Evolutionary conservation across 1,140 invertebrate genomes (phyloP).

Genomic region (Drosophila chauvacae): DNA sequence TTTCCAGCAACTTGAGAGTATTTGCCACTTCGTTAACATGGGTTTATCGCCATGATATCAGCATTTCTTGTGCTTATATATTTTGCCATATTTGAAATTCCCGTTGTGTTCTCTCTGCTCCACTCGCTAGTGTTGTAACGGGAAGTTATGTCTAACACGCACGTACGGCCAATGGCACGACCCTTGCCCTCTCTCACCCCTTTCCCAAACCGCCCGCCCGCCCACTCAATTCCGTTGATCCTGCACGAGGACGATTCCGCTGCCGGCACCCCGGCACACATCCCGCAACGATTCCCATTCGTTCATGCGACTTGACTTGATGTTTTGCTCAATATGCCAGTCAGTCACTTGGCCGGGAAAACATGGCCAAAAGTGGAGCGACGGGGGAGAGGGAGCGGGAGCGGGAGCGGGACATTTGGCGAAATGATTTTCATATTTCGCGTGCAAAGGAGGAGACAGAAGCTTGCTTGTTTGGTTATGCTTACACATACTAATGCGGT

Average conservation of each 20-base stretch:
- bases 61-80: constrained; percentile 39
- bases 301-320: constrained; percentile 18
- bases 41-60: constrained; percentile 4
- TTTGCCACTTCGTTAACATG: constrained; percentile 6
- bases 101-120: constrained; percentile 52
- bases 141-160: constrained; percentile 77
- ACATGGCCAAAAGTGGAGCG: constrained; percentile 10
- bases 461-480: constrained; percentile 34
- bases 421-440: constrained; percentile 78
- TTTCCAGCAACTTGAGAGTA: constrained; percentile 9
- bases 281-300: constrained; percentile 4
- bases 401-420: constrained; percentile 45
- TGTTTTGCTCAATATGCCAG: constrained; percentile 74
- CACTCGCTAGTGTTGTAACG: constrained; percentile 46
- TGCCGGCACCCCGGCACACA: not conserved
- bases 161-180: constrained; percentile 62
- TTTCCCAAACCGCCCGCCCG: not conserved
- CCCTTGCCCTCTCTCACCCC: constrained; percentile 21
- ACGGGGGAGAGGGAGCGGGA: not conserved
- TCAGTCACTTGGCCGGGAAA: constrained; percentile 69
- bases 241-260: constrained; percentile 13
- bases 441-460: constrained; percentile 16
- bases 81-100: constrained; percentile 74
- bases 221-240: constrained; percentile 14
- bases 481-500: constrained; percentile 51